These are phyloP conservation scores for Alviniconcha marisindica DNA, from an alignment of 1,140 invertebrate species.

Conservation along the genomic window DNA sequence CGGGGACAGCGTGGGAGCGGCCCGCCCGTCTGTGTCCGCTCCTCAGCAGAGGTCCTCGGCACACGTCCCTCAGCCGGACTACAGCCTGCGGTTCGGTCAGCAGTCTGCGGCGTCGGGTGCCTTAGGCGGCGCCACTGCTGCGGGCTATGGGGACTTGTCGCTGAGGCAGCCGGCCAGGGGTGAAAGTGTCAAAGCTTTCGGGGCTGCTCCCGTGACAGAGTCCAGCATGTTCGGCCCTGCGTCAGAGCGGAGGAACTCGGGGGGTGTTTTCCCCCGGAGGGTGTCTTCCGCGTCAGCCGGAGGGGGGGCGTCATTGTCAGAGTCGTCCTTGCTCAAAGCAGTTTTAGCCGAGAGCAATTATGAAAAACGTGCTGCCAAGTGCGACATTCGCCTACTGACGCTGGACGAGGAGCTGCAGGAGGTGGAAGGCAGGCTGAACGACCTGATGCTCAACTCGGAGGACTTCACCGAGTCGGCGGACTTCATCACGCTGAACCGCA, in stretches of 20 bases:
- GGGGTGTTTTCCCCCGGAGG: no score
- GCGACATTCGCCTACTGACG: slow-evolving; percentile 49
- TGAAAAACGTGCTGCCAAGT: slow-evolving; percentile 52
- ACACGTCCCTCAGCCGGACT: no score
- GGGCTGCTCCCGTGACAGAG: background rate
- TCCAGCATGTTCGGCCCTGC: background rate
- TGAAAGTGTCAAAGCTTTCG: background rate
- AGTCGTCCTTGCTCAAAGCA: slow-evolving; percentile 35
- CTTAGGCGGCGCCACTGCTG: background rate
- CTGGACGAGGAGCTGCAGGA: slow-evolving; percentile 53
- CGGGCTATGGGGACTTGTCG: background rate
- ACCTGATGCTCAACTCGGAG: slow-evolving; percentile 47
- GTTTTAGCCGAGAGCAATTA: slow-evolving; percentile 51
- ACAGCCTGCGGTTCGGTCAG: no score
- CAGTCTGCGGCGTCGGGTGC: no score
- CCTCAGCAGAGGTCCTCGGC: background rate
- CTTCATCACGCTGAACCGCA: slow-evolving; percentile 48
- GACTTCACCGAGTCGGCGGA: slow-evolving; percentile 54
- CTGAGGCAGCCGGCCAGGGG: background rate
- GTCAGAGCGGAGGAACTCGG: background rate
- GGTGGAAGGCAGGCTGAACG: slow-evolving; percentile 52
- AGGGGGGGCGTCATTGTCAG: background rate
- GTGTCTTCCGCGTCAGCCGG: background rate
- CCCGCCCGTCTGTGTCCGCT: background rate
- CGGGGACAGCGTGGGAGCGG: background rate